Base-by-base conservation (phyloP, 2,113 vertebrate species). In the Brachirus orientalis region DNA sequence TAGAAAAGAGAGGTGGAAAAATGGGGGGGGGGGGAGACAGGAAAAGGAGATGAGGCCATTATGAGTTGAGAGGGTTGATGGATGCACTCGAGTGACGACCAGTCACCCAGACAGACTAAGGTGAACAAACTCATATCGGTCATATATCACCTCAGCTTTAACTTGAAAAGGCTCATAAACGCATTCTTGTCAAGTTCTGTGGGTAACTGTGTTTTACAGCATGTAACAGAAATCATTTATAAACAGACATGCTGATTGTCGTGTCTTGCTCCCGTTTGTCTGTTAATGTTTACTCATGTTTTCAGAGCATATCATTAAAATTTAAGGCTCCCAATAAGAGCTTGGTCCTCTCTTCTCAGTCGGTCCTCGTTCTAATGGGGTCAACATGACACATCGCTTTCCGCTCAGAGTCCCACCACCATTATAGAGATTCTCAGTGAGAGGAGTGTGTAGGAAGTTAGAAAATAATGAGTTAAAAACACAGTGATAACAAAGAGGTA, bases 51-150 rank as follows among this genome's bases (percentile, higher is more conserved):
- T 48, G 66, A 63, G 62, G 69, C 85, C 86, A 87, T 91, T 83
- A 85, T 77, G 80, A 88, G 71, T 79, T 81, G 58, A 75, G 64
- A 84, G 72, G 65, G 48, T 54, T 83, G 86, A 84, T 85, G 81
- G 88, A 86, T 79, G 74, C 71, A 53, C 82, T 81, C 36, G 19
- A 69, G 69, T 66, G 80, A 52, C 68, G 28, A 69, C 63, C 62
- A 61, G 64, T 70, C 73, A 72, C 53, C 38, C 82, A 69, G 70
- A 75, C 44, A 51, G 51, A 66, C 51, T 77, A 69, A 87, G 81
- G 77, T 90, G 83, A 88, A 69, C 62, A 60, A 55, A 69, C 43
- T n/a, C 48, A 28, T 45, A 54, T 38, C 62, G 54, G 56, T 67
- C 76, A 37, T 50, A 38, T 33, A 69, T 72, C 56, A 41, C 38